A percentile compares a stretch with the other conserved stretches of the same genome.
Conservation (phyloP, 2,113 vertebrate genomes). For the Dipodomys spectabilis region DNA sequence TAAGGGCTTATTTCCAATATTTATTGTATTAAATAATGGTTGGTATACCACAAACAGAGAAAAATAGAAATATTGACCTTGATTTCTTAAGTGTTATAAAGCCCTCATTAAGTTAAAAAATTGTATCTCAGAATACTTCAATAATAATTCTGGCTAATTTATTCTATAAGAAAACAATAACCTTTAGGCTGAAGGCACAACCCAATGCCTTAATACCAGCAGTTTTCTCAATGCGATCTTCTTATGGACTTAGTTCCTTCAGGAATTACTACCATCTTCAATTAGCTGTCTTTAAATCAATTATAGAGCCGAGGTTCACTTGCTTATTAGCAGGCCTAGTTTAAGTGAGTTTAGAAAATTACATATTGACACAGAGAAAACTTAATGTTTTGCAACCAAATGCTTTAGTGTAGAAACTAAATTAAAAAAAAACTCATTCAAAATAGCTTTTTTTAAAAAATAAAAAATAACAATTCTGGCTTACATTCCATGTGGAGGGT, state of each 20-base stretch:
- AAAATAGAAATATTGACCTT: conserved; percentile 11
- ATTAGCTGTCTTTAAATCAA: conserved; percentile 34
- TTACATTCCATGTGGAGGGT: not conserved
- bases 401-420: not conserved
- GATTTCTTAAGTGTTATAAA: not conserved
- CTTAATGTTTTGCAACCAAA: conserved; percentile 32
- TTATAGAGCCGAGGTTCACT: not conserved
- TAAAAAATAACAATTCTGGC: not conserved
- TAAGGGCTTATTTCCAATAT: not conserved
- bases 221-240: conserved; percentile 10
- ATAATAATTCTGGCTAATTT: not conserved
- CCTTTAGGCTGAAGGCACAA: not conserved
- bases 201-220: not conserved
- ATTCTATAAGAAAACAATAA: conserved; percentile 8
- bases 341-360: conserved; percentile 60
- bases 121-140: not conserved
- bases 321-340: conserved; percentile 28
- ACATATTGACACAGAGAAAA: conserved; percentile 54
- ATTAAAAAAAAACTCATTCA: conserved; percentile 44
- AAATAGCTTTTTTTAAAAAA: conserved; percentile 44
- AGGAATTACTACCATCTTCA: not conserved
- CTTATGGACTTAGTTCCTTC: not conserved
- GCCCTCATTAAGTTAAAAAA: conserved; percentile 26
- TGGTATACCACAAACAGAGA: not conserved
- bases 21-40: conserved; percentile 6